Base-by-base conservation (phyloP, 2,888 invertebrate species). In the Hydriomena furcata region DNA sequence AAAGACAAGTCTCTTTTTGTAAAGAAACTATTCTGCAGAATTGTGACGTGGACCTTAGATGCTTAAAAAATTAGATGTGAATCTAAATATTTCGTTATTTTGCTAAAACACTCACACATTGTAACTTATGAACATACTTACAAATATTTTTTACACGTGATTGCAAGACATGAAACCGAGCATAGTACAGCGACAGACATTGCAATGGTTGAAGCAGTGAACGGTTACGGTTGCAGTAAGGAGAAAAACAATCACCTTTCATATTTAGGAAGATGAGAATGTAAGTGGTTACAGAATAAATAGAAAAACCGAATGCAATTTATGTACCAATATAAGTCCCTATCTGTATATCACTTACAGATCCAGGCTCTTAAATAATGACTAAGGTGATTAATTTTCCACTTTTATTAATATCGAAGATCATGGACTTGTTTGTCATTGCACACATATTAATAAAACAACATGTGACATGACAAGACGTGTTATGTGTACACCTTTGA, bases 131-230 rank as follows among this genome's bases (percentile, higher is more conserved):
- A 52, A 52, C 47, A 52, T 52, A 52, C 52, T 52, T 52, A 52
- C 52, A 52, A 47, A 52, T 40, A 44, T 38, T 38, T 52, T 52
- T 52, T 44, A 52, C 58, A 47, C 43, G 46, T 57, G 55, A 43
- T 43, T 55, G 62, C 47, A 54, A 62, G 36, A 65, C 58, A 62
- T 63, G 63, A 58, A 67, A 55, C 46, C 65, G 61, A 66, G 67
- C 54, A 68, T 62, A 62, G 44, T 69, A 73, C 71, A 74, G 67
- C 59, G 66, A 70, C 65, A 73, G 61, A 72, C 72, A 46, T 52
- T 38, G 57, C 42, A 38, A 52, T 47, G 52, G 52, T 44, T 34
- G 21, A 52, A 52, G 52, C 52, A 47, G 52, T 47, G 52, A 28
- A 30, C 32, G 51, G 35, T 51, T 42, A 52, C 41, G 36, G 45